Evolutionary conservation across 2,888 invertebrate genomes (phyloP), one percentile per base, ranked within the genome.

Genomic region (Caenorhabditis sinica): DNA sequence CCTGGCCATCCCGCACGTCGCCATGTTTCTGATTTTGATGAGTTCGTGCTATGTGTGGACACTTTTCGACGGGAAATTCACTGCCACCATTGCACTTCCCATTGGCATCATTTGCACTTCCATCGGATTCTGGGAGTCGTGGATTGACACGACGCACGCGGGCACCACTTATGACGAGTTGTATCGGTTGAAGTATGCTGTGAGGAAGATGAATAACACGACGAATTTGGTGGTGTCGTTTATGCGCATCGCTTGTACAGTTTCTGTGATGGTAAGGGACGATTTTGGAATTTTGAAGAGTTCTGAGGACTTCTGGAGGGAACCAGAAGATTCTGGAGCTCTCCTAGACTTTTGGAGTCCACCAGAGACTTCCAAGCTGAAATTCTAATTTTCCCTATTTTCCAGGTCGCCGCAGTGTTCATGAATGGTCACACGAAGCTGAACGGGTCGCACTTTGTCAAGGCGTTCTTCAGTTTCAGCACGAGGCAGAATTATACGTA

Each of bases 51-150:
- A 88, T 45, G 53, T 86, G 1, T 88, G 88, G 88, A 66, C 88
- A 4, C 80, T 86, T 20, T 76, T 88, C 45, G 88, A 88, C 43
- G 71, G 60, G 23, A 84, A 81, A 25, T 85, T 85, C 77, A 81
- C 76, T 3, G 86, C 86, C 17, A 83, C 80, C 5, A n/a, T 87
- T 9, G 68, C 87, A 11, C 84, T 91, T 3, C 90, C 91, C 0
- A 51, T 87, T 28, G 90, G 88, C 15, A 63, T 91, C 43, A 30
- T 89, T 23, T 84, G 89, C 56, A 86, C 88, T 6, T 87, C 90
- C 0, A 66, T 91, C 66, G 91, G 91, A 33, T 90, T 89, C 68
- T 91, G 91, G 91, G 91, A 91, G 63, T 88, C 89, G 11, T 91
- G 91, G 91, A 86, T 91, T 30, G 87, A 87, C 66, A 83, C 87